phyloP scores from a whole-genome alignment of 2,113 vertebrate species.

The Lagopus muta region DNA sequence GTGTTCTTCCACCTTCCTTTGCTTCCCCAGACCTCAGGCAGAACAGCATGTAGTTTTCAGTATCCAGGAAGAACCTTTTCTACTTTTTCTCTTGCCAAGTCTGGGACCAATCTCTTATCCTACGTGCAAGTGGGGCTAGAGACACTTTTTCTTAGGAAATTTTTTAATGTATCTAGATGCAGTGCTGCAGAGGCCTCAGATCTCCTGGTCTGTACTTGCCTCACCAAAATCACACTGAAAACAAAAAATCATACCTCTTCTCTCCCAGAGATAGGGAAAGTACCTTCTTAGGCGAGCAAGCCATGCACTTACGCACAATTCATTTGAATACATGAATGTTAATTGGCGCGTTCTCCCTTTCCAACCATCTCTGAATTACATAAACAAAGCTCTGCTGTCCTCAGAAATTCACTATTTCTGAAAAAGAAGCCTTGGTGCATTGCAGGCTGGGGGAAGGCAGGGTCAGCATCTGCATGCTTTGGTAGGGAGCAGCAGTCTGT shows the following conservation, averaged over 20 bases:
- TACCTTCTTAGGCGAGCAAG: constrained; percentile 2
- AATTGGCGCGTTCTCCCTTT: neutral
- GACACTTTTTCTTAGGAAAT: neutral
- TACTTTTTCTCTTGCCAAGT: neutral
- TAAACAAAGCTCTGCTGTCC: neutral
- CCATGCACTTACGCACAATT: neutral
- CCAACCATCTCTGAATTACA: neutral
- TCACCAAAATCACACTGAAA: neutral
- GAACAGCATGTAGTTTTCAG: neutral
- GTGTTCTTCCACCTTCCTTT: neutral
- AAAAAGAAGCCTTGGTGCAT: neutral
- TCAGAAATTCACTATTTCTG: neutral
- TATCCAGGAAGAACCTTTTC: neutral
- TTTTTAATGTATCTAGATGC: neutral
- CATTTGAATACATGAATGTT: neutral
- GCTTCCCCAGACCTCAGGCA: neutral
- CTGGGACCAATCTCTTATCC: constrained; percentile 35
- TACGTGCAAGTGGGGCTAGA: neutral
- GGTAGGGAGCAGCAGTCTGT: neutral
- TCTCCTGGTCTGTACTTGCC: constrained; percentile 3
- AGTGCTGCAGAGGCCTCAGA: neutral
- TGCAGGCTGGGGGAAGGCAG: neutral
- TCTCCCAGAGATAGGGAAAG: neutral
- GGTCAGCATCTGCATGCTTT: neutral
- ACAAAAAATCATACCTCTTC: neutral